These are phyloP conservation scores for Anas platyrhynchos DNA, from an alignment of 2,113 vertebrate genomes.

Conservation along the genomic window DNA sequence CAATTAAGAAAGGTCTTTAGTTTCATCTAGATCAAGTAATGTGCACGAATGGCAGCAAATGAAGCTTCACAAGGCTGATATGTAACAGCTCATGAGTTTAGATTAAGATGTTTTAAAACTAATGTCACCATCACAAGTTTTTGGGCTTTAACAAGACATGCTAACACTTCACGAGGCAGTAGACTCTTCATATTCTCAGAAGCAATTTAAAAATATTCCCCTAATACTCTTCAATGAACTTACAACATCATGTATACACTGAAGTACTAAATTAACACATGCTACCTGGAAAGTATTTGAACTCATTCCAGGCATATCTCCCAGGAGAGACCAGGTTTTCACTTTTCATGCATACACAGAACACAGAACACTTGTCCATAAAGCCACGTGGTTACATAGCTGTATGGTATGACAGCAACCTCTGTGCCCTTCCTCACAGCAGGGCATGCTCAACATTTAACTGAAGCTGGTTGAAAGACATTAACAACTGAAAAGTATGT, in stretches of 20 bases:
- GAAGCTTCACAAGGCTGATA: background rate
- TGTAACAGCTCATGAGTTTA: background rate
- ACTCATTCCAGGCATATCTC: background rate
- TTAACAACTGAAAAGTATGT: background rate
- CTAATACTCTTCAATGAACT: background rate
- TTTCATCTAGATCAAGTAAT: background rate
- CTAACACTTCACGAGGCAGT: background rate
- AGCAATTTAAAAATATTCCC: background rate
- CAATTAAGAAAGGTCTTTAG: background rate
- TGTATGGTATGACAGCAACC: background rate
- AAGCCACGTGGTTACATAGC: background rate
- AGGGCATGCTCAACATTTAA: background rate
- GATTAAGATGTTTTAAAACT: background rate
- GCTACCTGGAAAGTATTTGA: background rate
- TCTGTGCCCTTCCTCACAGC: rapidly evolving
- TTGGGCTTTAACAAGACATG: background rate
- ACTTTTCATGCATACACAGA: background rate
- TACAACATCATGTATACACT: background rate
- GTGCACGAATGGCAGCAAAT: background rate
- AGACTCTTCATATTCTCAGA: background rate
- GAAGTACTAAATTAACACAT: background rate
- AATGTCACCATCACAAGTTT: background rate
- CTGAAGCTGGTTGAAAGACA: background rate
- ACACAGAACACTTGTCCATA: background rate
- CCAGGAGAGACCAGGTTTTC: background rate